These are phyloP conservation scores for Podabrus alpinus DNA, from an alignment of 2,888 invertebrate species.

Conservation along the genomic window DNA sequence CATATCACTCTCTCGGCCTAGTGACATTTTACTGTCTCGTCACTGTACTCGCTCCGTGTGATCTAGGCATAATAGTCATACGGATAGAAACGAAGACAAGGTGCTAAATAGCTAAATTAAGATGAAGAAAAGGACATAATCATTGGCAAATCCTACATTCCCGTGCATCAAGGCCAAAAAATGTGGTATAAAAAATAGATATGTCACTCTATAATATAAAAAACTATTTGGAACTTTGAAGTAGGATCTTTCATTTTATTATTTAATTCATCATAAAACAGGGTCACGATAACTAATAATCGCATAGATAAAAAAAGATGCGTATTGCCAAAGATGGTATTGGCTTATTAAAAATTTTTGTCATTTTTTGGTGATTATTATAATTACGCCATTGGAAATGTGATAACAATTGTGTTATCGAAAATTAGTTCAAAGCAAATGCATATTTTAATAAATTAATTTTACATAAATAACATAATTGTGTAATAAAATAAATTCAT, in stretches of 20 bases:
- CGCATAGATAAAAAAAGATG: not conserved
- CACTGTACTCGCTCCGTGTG: too few species aligned
- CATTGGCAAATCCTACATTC: too few species aligned
- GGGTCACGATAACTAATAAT: not conserved
- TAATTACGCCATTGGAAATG: not conserved
- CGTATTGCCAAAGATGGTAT: not conserved
- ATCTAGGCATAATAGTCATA: too few species aligned
- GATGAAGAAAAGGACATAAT: too few species aligned
- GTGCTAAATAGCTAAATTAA: too few species aligned
- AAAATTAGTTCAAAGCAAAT: not conserved
- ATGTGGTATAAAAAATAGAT: too few species aligned
- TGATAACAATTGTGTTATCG: not conserved
- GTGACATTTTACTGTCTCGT: too few species aligned
- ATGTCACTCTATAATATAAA: too few species aligned
- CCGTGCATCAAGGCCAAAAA: too few species aligned
- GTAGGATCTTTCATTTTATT: not conserved
- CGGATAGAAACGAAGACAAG: too few species aligned
- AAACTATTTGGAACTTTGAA: too few species aligned
- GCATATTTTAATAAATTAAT: not conserved
- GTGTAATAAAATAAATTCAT: not conserved
- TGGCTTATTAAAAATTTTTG: not conserved
- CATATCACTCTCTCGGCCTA: too few species aligned
- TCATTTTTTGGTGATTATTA: not conserved
- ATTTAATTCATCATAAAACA: not conserved
- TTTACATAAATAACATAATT: constrained; percentile 2